Percentiles rank a stretch among this genome's conserved stretches.
phyloP scores from a whole-genome alignment of 2,797 vertebrate genomes.

The Muscicapa striata region DNA sequence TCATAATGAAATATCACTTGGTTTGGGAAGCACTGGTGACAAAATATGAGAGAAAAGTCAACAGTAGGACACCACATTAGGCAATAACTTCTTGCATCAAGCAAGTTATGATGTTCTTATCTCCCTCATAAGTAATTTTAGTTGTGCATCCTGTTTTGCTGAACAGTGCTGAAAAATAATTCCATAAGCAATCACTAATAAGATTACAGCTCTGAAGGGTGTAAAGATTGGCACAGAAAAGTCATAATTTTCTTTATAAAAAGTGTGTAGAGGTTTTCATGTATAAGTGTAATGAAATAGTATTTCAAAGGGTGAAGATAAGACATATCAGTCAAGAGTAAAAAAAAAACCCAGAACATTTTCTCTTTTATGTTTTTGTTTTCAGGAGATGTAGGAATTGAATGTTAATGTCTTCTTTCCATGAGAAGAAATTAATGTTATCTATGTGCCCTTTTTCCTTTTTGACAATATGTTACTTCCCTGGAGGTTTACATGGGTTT shows the following conservation, averaged over 20 bases:
- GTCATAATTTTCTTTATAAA: neutral
- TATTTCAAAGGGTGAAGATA: neutral
- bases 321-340: neutral
- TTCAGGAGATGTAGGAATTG: neutral
- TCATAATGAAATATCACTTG: fast-evolving
- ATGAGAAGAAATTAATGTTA: neutral
- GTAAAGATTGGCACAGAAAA: neutral
- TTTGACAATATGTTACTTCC: neutral
- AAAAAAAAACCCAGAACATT: neutral
- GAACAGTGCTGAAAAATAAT: neutral
- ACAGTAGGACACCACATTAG: neutral
- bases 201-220: neutral
- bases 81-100: neutral
- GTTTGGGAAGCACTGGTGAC: neutral
- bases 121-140: neutral
- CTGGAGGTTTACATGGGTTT: neutral
- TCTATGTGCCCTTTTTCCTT: neutral
- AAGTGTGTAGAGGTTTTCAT: fast-evolving
- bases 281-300: neutral
- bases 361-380: neutral
- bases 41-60: neutral
- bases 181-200: neutral
- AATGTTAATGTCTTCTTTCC: neutral
- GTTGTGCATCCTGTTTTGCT: neutral
- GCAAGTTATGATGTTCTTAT: neutral